Evolutionary conservation across 2,113 vertebrate genomes (phyloP).

Genomic region (Ploceus nigricollis): DNA sequence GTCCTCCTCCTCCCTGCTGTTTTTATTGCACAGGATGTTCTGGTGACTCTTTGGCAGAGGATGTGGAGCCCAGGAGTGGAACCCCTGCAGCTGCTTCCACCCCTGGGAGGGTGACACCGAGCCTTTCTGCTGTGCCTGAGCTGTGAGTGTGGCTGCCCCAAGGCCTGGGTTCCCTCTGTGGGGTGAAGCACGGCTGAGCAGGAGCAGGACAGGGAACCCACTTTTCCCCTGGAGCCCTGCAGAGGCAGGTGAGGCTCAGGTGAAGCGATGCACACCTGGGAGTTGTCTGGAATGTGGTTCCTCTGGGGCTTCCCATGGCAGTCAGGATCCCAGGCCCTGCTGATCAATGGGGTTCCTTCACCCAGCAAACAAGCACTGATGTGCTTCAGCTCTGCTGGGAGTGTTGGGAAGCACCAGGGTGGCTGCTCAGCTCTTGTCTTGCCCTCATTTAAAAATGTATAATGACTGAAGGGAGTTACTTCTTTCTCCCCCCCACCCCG

Average conservation of each 20-base stretch:
- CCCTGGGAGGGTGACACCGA: fast-evolving
- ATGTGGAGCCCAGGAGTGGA: neutral
- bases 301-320: fast-evolving
- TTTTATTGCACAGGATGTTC: neutral
- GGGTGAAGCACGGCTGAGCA: fast-evolving
- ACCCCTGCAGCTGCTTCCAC: fast-evolving
- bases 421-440: neutral
- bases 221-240: fast-evolving
- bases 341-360: neutral
- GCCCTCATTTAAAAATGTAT: neutral
- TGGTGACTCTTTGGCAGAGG: neutral
- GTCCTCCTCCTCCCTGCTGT: neutral
- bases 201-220: neutral
- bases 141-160: fast-evolving
- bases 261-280: fast-evolving
- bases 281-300: fast-evolving
- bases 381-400: neutral
- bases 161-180: neutral
- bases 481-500: neutral
- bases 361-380: neutral
- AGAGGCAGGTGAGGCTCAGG: neutral
- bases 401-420: neutral
- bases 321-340: neutral
- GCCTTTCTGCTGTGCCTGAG: neutral
- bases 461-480: neutral